Base-by-base conservation (phyloP, 2,113 vertebrate species). In the Eolophus roseicapilla region DNA sequence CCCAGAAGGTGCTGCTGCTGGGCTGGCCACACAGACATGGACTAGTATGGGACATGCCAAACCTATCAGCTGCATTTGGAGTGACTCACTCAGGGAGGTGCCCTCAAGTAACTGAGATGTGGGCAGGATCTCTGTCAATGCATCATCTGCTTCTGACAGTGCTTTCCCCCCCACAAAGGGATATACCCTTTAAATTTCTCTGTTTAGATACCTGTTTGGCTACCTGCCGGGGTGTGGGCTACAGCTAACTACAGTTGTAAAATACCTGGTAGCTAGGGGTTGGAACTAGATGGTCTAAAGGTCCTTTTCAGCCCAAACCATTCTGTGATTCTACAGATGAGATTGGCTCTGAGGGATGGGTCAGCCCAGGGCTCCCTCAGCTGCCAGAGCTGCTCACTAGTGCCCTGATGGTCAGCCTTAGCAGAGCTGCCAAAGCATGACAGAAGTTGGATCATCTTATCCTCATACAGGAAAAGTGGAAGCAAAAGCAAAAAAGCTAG, bases 111-210 rank as follows among this genome's bases (percentile, higher is more conserved):
- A 44, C 80, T 76, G 68, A 88, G 33, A 37, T 11, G 64, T 89
- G 65, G 78, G 92, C 77, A 91, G 90, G 50, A 87, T 91, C 92
- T 74, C 0, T 0, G 47, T 85, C n/a, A 19, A 4, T 60, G 65
- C 81, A 13, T 90, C 87, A 84, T 53, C 37, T 93, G 65, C 78
- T 94, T 86, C 73, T 94, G 81, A 87, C 74, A 70, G 69, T 53
- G 64, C 41, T 78, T 81, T 62, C 53, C 47, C 17, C 5, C 9
- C 1, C 75, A 23, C 59, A 57, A 69, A 53, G 82, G 82, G 88
- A 88, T 86, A 82, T 57, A 92, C n/a, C 35, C 67, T 85, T 95
- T 86, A 52, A 6, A 76, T 94, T 35, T 73, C 28, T 31, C 82
- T 82, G 33, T 80, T 96, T 81, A 78, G 90, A 73, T 79, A 77